Evolutionary conservation across 2,113 vertebrate species (phyloP).

Genomic region (Pluvianellus socialis): DNA sequence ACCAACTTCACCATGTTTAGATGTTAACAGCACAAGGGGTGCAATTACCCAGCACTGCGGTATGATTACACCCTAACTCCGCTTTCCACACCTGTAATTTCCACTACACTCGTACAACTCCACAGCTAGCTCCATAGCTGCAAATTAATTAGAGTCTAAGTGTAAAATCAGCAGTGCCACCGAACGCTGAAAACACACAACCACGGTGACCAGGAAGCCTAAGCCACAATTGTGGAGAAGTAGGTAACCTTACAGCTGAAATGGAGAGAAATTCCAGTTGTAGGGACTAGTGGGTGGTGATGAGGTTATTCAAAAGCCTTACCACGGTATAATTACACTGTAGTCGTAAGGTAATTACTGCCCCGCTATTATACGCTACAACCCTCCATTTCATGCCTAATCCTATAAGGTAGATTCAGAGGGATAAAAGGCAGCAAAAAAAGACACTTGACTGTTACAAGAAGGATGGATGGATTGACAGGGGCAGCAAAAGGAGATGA

Average conservation of each 20-base stretch:
- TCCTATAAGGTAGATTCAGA: not conserved
- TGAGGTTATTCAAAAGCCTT: slow-evolving; percentile 12
- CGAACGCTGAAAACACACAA: not conserved
- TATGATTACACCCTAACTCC: not conserved
- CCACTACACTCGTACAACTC: not conserved
- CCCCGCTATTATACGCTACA: not conserved
- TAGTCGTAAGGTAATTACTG: slow-evolving; percentile 15
- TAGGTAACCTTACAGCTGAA: not conserved
- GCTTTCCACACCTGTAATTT: slow-evolving; percentile 25
- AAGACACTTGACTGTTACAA: not conserved
- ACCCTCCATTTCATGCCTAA: not conserved
- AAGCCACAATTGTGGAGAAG: not conserved
- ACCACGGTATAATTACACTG: not conserved
- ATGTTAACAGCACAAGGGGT: not conserved
- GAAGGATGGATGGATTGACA: not conserved
- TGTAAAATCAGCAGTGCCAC: not conserved
- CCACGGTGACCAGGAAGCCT: not conserved
- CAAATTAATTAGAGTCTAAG: slow-evolving; percentile 5
- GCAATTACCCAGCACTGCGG: not conserved
- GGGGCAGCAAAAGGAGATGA: not conserved
- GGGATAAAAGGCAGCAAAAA: not conserved
- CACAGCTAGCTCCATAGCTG: not conserved
- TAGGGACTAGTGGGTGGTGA: not conserved
- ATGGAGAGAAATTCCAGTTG: not conserved
- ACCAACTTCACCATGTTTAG: not conserved